Conservation (phyloP, 92 coral and sea anemone species). For the Palythoa grandiflora region DNA sequence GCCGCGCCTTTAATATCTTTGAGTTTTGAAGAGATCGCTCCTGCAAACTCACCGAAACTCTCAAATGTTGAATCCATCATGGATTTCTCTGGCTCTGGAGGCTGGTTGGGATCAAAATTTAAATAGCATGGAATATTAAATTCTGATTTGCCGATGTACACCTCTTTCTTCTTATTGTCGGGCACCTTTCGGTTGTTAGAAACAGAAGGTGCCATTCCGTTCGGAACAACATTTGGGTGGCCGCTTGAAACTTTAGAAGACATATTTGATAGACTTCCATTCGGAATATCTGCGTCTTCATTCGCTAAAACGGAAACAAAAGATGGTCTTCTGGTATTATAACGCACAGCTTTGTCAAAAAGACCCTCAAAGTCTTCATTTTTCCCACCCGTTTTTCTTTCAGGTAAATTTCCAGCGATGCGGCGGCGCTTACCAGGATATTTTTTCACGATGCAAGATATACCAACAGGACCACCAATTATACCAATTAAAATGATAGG, state of each 20-base stretch:
- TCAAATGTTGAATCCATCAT: conserved; percentile 56
- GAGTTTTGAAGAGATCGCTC: conserved; percentile 75
- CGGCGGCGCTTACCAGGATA: conserved; percentile 58
- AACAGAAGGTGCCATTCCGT: conserved; percentile 1
- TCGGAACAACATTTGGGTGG: background rate
- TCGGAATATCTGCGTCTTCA: conserved; percentile 51
- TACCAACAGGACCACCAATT: conserved; percentile 82
- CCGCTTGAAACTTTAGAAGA: conserved; percentile 13
- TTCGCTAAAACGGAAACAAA: conserved; percentile 70
- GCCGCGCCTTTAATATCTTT: conserved; percentile 61
- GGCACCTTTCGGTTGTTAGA: conserved; percentile 5
- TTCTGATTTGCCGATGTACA: conserved; percentile 53
- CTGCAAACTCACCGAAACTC: conserved; percentile 77
- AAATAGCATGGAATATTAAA: conserved; percentile 77
- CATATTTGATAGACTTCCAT: conserved; percentile 66
- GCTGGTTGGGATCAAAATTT: conserved; percentile 64
- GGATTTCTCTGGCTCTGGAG: conserved; percentile 52
- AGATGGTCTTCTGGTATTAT: conserved; percentile 66
- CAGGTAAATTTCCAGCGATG: conserved; percentile 30
- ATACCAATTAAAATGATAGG: conserved; percentile 66
- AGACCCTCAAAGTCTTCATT: conserved; percentile 58
- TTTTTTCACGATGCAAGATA: conserved; percentile 64
- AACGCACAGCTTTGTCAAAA: conserved; percentile 74
- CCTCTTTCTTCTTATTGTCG: conserved; percentile 14
- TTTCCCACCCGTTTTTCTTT: conserved; percentile 25